Conservation (phyloP, 2,888 invertebrate genomes). For the Drosophila cognata region DNA sequence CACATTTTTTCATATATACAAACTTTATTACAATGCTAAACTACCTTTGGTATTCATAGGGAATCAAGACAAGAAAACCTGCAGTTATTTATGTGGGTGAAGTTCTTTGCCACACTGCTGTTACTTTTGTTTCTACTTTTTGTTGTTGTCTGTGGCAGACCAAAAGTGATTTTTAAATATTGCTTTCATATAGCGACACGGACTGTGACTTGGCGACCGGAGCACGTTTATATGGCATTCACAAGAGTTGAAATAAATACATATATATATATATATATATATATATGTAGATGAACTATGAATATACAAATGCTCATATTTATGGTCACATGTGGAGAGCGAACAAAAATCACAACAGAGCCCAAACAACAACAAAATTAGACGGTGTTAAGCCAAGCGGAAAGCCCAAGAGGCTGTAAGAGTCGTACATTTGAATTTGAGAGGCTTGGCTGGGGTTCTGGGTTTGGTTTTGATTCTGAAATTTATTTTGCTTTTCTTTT, state of each 20-base stretch:
- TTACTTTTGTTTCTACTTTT: conserved; percentile 6
- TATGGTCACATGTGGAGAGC: conserved; percentile 29
- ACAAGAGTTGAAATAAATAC: conserved; percentile 25
- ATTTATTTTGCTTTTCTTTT: conserved; percentile 36
- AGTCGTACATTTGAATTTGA: conserved; percentile 34
- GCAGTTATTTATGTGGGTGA: conserved; percentile 69
- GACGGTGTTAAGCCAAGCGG: conserved; percentile 19
- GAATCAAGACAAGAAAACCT: conserved; percentile 29
- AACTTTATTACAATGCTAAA: conserved; percentile 24
- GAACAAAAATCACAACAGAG: conserved; percentile 36
- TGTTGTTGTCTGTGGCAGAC: conserved; percentile 38
- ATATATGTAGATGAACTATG: conserved; percentile 8
- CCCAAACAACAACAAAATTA: conserved; percentile 3
- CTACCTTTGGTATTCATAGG: conserved; percentile 20
- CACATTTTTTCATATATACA: conserved; percentile 4
- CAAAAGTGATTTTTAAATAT: conserved; percentile 58
- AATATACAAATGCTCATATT: conserved; percentile 34
- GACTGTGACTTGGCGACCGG: conserved; percentile 1
- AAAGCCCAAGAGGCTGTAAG: conserved; percentile 33
- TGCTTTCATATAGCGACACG: conserved; percentile 18
- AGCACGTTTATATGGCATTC: conserved; percentile 26
- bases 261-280: neutral
- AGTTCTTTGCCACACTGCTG: conserved; percentile 45
- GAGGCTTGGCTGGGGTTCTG: conserved; percentile 45
- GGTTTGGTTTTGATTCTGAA: conserved; percentile 33